Conservation (phyloP, 2,113 vertebrate genomes). For the Tretioscincus oriximinensis region DNA sequence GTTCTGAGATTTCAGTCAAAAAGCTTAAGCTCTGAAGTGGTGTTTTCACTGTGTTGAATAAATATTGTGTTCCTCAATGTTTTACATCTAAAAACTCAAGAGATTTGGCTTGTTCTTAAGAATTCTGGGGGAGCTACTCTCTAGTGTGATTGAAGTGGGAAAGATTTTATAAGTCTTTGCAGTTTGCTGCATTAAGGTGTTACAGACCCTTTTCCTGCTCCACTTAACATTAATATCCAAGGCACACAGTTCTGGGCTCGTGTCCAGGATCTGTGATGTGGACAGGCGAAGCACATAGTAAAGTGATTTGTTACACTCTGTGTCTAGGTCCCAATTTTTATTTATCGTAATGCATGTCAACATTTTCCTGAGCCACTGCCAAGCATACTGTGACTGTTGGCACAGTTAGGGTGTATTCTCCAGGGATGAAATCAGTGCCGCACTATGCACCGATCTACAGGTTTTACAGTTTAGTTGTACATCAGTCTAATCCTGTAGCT, state of each 20-base stretch:
- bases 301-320: neutral
- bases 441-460: no score
- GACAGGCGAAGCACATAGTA: neutral
- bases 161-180: constrained; percentile 7
- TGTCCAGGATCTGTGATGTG: neutral
- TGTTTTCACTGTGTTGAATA: constrained; percentile 27
- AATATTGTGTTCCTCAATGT: neutral
- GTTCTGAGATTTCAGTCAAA: constrained; percentile 9
- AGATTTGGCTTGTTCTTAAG: neutral
- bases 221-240: neutral
- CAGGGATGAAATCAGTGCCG: neutral
- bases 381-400: neutral
- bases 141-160: neutral
- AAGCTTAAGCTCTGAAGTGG: constrained; percentile 39
- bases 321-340: neutral
- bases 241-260: neutral
- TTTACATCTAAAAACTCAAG: neutral
- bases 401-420: neutral
- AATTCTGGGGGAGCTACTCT: neutral
- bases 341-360: neutral
- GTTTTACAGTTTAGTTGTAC: neutral
- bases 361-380: neutral
- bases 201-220: neutral
- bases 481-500: neutral
- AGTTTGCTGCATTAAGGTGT: neutral